Base-by-base conservation (phyloP, 2,888 invertebrate genomes). In the Heliconius hortense region DNA sequence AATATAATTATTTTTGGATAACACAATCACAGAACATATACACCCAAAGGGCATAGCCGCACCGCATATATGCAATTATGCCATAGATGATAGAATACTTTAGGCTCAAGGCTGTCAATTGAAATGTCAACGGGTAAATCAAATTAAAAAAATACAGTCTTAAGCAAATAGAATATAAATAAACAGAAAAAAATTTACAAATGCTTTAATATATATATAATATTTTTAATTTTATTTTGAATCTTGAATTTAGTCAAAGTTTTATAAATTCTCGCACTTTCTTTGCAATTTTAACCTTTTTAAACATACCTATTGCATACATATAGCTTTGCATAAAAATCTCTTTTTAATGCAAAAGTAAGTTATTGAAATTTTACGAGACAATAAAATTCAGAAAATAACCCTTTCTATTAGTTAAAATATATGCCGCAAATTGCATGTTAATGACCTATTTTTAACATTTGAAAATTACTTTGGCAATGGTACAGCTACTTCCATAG, bases 401-500 rank as follows among this genome's bases (percentile, higher is more conserved):
- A 53, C 1, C 18, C 5, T 48, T 18, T 48, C 2, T 5, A 48
- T 48, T 18, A 48, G 18, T 48, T 48, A 48, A 18, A 48, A 48
- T 48, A 5, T 48, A 48, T 1, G 18, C 43, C 18, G 43, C 18
- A 48, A 48, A 48, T 48, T 48, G 43, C 18, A 48, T 35, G 35
- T 35, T 10, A 35, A 35, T 35, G 43, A 48, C 5, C 43, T 28
- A 62, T 62, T 62, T 62, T 31, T 62, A 62, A 28, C 7, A 26
- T 28, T 63, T 63, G 2, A 62, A 26, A 62, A 31, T 18, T 21
- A 63, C 31, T 63, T 63, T 63, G 31, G 63, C 63, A 62, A 62
- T 43, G 43, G 15, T 48, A 48, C 43, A 48, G 15, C 43, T 63
- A 24, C 35, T 39, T 39, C 39, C 35, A 66, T n/a, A 66, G 39